phyloP scores from a whole-genome alignment of 2,888 invertebrate species.

The Andrena trimmerana region DNA sequence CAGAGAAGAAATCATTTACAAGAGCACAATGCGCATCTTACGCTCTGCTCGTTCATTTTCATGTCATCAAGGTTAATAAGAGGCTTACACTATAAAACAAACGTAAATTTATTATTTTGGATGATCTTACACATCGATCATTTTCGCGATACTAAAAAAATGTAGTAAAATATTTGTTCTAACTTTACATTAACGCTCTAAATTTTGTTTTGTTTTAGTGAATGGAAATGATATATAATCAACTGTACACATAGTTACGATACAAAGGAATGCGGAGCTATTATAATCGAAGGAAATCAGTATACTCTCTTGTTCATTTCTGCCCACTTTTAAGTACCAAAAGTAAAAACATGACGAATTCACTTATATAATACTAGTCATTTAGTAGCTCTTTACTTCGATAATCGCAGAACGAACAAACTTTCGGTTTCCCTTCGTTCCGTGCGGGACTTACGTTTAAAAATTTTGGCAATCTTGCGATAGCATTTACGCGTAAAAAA shows the following conservation, averaged over 20 bases:
- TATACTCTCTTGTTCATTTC: conserved; percentile 3
- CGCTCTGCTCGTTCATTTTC: conserved; percentile 3
- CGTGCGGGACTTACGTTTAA: conserved; percentile 9
- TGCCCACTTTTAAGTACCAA: conserved; percentile 31
- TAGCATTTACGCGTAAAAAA: conserved; percentile 40
- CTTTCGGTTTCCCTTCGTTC: conserved; percentile 27
- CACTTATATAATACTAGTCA: conserved; percentile 14
- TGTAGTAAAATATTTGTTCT: conserved; percentile 47
- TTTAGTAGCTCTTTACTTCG: background rate
- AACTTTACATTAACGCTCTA: conserved; percentile 14
- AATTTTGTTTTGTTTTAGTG: background rate
- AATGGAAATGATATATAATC: background rate
- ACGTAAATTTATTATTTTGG: conserved; percentile 48
- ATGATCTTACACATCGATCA: conserved; percentile 23
- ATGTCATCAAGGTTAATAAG: conserved; percentile 45
- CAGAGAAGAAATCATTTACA: background rate
- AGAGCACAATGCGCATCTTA: conserved; percentile 14
- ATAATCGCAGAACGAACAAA: conserved; percentile 27
- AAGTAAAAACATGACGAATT: conserved; percentile 41
- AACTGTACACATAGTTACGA: conserved; percentile 25
- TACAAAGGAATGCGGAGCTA: conserved; percentile 38
- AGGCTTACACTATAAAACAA: conserved; percentile 41
- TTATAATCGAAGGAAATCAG: conserved; percentile 20
- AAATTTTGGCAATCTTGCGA: conserved; percentile 46
- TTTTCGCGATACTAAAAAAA: conserved; percentile 34